These are phyloP conservation scores for Acrocyrtus sp. DNA, from an alignment of 2,888 invertebrate genomes.

Conservation along the genomic window DNA sequence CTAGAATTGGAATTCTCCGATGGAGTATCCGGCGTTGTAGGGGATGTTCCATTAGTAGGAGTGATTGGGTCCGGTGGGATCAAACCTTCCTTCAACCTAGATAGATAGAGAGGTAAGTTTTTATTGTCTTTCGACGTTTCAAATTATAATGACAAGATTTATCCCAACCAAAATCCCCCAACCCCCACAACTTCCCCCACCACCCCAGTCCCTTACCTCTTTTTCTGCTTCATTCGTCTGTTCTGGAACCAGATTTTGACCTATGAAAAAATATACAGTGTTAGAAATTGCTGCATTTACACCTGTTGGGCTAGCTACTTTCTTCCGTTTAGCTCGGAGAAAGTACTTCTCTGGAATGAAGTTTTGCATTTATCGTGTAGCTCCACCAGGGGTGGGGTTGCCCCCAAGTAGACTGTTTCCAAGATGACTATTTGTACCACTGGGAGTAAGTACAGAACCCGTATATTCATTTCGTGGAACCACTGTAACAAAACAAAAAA, in stretches of 20 bases:
- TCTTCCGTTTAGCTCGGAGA: conserved; percentile 94
- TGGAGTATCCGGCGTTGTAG: conserved; percentile 66
- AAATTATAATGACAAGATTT: too few relatives aligned
- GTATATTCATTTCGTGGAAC: conserved; percentile 53
- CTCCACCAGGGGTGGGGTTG: conserved; percentile 64
- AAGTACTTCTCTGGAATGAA: conserved; percentile 99
- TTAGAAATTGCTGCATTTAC: not conserved
- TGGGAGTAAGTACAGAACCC: conserved; percentile 51
- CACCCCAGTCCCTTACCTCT: too few relatives aligned
- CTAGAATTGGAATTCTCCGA: conserved; percentile 62
- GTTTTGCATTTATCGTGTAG: conserved; percentile 92
- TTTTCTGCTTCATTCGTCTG: conserved; percentile 98
- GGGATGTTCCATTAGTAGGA: conserved; percentile 67
- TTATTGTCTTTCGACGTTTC: too few relatives aligned
- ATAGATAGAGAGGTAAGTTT: too few relatives aligned
- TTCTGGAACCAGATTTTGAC: conserved; percentile 99
- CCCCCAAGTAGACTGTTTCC: conserved; percentile 49
- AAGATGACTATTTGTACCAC: conserved; percentile 50
- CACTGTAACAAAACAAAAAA: conserved; percentile 20
- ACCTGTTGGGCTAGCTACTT: conserved; percentile 77
- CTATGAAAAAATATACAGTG: conserved; percentile 61
- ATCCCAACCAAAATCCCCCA: too few relatives aligned
- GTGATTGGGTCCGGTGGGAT: conserved; percentile 72
- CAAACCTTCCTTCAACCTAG: conserved; percentile 92
- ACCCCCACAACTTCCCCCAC: too few relatives aligned